Percentiles rank a stretch among this genome's conserved stretches.
Evolutionary conservation across 2,797 vertebrate genomes (phyloP).

Genomic region (Percopsis omiscomaycus): DNA sequence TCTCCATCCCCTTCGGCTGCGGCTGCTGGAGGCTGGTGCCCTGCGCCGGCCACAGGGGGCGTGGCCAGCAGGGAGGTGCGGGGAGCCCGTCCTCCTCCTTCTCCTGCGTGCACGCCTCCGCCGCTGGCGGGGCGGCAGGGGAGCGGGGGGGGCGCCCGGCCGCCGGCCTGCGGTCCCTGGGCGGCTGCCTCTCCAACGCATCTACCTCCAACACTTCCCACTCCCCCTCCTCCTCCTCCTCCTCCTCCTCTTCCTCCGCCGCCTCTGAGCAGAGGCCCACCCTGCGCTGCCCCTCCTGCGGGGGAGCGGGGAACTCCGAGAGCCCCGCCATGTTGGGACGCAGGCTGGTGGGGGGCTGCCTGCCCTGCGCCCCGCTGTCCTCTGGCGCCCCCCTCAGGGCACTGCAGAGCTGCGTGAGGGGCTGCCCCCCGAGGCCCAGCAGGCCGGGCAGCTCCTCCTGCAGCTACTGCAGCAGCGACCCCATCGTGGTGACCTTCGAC

Average conservation of each 20-base stretch:
- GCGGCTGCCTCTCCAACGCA: conserved; percentile 78
- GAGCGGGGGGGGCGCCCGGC: conserved; percentile 27
- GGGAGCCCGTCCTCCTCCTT: conserved; percentile 75
- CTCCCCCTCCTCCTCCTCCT: conserved; percentile 72
- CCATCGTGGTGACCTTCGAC: conserved; percentile 86
- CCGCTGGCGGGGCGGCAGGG: conserved; percentile 46
- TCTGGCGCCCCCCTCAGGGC: conserved; percentile 78
- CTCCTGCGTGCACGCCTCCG: conserved; percentile 67
- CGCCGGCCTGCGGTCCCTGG: conserved; percentile 78
- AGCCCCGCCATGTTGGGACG: conserved; percentile 79
- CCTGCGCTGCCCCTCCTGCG: conserved; percentile 78
- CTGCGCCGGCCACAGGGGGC: conserved; percentile 70
- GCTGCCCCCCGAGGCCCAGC: conserved; percentile 82
- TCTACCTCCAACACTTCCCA: conserved; percentile 82
- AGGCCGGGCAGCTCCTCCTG: conserved; percentile 84
- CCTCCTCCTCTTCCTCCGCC: conserved; percentile 79
- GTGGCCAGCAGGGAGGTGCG: conserved; percentile 63
- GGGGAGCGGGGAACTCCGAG: conserved; percentile 71
- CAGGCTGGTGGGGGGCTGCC: conserved; percentile 79
- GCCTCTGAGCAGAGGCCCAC: conserved; percentile 75
- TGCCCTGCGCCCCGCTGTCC: conserved; percentile 79
- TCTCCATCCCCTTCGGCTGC: conserved; percentile 80
- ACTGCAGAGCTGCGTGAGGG: conserved; percentile 80
- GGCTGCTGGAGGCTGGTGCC: conserved; percentile 83
- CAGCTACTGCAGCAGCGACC: conserved; percentile 88